phyloP scores from a whole-genome alignment of 2,797 vertebrate species.

The Rhabdophis nuchalis region DNA sequence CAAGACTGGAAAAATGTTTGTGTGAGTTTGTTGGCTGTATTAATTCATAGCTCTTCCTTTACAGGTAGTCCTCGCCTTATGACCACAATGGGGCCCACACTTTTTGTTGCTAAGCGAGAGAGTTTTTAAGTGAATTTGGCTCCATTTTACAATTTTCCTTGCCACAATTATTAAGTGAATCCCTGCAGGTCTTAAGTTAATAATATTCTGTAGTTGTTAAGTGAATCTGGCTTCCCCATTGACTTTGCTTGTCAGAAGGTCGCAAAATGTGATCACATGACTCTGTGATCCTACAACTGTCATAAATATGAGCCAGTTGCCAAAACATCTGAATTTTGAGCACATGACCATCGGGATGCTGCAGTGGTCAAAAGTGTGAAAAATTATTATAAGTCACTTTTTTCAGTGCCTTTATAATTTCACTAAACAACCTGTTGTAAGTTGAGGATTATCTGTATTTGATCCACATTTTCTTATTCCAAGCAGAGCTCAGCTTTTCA shows the following conservation, averaged over 20 bases:
- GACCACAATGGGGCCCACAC: background rate
- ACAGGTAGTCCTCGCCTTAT: background rate
- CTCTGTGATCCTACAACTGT: accelerated
- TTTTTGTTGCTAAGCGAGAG: background rate
- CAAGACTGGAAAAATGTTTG: background rate
- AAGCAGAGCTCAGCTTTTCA: background rate
- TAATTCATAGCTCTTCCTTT: background rate
- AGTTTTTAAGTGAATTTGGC: too few relatives aligned
- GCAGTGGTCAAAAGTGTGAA: background rate
- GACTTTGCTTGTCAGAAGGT: background rate
- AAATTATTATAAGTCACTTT: background rate
- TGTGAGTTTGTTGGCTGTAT: background rate
- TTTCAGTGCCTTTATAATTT: background rate
- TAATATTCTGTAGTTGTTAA: too few relatives aligned
- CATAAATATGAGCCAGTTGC: background rate
- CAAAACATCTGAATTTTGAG: background rate
- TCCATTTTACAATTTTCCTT: too few relatives aligned
- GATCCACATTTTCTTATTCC: background rate
- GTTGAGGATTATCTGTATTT: background rate
- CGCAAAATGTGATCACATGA: background rate
- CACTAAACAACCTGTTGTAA: background rate
- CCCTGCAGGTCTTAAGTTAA: too few relatives aligned
- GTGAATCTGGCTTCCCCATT: background rate
- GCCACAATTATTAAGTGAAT: too few relatives aligned
- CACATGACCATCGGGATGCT: background rate